Conservation (phyloP, 2,797 vertebrate genomes). For the Pteronotus mesoamericanus region DNA sequence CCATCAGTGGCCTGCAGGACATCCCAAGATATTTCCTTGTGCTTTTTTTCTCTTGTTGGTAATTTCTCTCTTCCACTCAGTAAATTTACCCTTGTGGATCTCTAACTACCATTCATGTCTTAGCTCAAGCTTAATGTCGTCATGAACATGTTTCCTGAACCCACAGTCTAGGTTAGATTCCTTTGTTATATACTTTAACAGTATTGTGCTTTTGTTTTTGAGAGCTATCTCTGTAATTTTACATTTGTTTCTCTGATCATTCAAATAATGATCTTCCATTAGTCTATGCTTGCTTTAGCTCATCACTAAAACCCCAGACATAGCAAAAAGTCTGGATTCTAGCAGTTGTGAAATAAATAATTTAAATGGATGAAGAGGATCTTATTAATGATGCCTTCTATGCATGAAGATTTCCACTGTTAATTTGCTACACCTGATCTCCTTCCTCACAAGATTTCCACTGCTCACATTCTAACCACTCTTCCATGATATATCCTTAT, state of each 20-base stretch:
- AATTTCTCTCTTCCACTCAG: background rate
- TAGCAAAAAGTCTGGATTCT: background rate
- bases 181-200: background rate
- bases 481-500: background rate
- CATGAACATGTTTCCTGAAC: background rate
- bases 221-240: background rate
- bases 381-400: background rate
- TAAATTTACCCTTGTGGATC: background rate
- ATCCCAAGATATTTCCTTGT: background rate
- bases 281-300: background rate
- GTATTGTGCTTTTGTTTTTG: background rate
- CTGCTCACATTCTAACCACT: background rate
- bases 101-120: background rate
- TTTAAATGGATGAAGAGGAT: background rate
- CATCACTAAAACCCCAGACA: background rate
- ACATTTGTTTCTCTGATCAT: background rate
- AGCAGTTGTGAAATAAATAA: background rate
- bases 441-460: background rate
- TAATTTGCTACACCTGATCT: background rate
- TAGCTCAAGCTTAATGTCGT: background rate
- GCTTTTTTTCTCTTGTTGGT: background rate
- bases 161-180: background rate
- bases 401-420: background rate
- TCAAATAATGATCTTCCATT: background rate
- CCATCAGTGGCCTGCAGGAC: too few relatives aligned